Percentiles rank a stretch among this genome's conserved stretches.
Evolutionary conservation across 1,140 invertebrate genomes (phyloP).

Genomic region (Lasaia peninsularis): DNA sequence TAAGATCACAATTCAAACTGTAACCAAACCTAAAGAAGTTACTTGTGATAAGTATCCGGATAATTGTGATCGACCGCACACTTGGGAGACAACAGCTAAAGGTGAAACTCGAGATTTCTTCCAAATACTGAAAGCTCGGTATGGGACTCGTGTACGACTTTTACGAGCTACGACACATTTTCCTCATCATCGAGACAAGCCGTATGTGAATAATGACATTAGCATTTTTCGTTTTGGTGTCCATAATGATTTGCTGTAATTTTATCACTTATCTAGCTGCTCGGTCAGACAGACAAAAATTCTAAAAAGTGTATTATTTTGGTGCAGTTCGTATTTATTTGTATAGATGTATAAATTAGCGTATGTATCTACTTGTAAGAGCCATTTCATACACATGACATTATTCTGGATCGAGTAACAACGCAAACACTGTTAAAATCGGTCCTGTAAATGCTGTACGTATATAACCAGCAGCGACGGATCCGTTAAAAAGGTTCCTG

Average conservation of each 20-base stretch:
- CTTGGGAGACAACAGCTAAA: conserved; percentile 55
- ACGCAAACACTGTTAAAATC: no score
- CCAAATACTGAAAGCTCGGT: conserved; percentile 48
- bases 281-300: conserved; percentile 8
- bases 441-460: no score
- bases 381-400: no score
- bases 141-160: conserved; percentile 36
- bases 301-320: background rate
- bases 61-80: conserved; percentile 43
- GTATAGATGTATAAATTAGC: no score
- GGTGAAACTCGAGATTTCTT: conserved; percentile 63
- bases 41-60: conserved; percentile 32
- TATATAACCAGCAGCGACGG: no score
- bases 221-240: conserved; percentile 32
- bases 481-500: no score
- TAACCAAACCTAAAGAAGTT: conserved; percentile 2
- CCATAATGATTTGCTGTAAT: conserved; percentile 29
- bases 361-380: no score
- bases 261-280: background rate
- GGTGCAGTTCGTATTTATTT: background rate
- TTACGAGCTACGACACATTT: conserved; percentile 45
- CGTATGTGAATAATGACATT: conserved; percentile 19
- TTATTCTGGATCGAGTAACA: no score
- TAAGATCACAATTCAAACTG: background rate
- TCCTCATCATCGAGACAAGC: conserved; percentile 22